These are phyloP conservation scores for Astropecten irregularis DNA, from an alignment of 53 echinoderm and acorn worm species.

Conservation along the genomic window DNA sequence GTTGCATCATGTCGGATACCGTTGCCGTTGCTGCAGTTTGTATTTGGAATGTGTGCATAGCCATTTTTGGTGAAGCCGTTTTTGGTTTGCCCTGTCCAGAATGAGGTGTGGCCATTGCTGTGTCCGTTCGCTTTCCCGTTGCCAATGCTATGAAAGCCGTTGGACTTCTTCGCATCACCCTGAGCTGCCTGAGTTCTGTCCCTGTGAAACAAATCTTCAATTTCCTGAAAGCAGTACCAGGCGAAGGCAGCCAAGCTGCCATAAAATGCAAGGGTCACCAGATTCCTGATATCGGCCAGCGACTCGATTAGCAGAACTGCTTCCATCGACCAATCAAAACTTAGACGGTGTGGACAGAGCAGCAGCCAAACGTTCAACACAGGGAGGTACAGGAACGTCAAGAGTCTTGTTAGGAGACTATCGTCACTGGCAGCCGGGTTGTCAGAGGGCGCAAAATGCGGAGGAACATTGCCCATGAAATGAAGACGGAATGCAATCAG, in stretches of 20 bases:
- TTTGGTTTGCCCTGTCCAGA: neutral
- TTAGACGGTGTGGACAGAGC: conserved; percentile 73
- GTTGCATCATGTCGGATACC: conserved; percentile 6
- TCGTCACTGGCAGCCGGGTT: conserved; percentile 92
- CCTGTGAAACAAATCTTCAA: conserved; percentile 46
- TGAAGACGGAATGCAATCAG: conserved; percentile 78
- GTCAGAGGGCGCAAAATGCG: conserved; percentile 88
- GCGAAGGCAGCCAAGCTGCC: conserved; percentile 41
- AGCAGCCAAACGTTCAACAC: conserved; percentile 87
- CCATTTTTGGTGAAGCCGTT: conserved; percentile 37
- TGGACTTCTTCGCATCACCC: neutral
- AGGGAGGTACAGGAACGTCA: conserved; percentile 88
- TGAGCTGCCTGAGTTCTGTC: neutral
- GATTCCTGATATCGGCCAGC: conserved; percentile 70
- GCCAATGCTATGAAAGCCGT: neutral
- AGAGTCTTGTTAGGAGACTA: conserved; percentile 70
- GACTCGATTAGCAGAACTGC: conserved; percentile 81
- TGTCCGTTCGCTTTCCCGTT: neutral
- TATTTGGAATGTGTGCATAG: conserved; percentile 2
- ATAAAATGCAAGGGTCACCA: conserved; percentile 70
- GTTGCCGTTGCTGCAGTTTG: conserved; percentile 25
- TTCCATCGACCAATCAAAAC: conserved; percentile 99
- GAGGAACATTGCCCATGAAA: conserved; percentile 77
- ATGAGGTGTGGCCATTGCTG: neutral
- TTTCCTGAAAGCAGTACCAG: conserved; percentile 58